Evolutionary conservation across 2,113 vertebrate species (phyloP), one percentile per base, ranked within the genome.

Genomic region (Festucalex cinctus): DNA sequence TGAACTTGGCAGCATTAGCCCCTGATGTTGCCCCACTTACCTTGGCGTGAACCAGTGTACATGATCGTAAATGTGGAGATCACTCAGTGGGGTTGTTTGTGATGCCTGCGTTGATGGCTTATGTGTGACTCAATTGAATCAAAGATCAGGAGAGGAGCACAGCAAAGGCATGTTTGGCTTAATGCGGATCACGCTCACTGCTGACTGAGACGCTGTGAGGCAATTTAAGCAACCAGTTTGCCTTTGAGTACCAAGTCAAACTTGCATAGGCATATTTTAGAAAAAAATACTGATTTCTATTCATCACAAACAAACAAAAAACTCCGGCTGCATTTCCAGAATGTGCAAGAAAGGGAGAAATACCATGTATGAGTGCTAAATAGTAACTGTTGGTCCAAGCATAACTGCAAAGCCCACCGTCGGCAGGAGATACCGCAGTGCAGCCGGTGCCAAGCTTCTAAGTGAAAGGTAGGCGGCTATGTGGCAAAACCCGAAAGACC

Each of bases 1-100:
- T 74, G 80, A 89, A 88, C 84, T 78, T 63, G 37, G 20, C 67
- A 66, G 70, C 73, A 63, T 70, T 69, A 53, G 67, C 62, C 46
- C 63, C 74, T 78, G 66, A 86, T 69, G 71, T 81, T 88, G 81
- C 54, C 81, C 88, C 79, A 89, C 76, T 87, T 88, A 76, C 79
- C 58, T 67, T 3, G 22, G 13, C 22, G 60, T 62, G 22, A 80
- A 68, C 49, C 75, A 68, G 54, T 69, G 6, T 36, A 36, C 49
- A 37, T 63, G 66, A 22, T 16, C 65, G 69, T 57, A 56, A 68
- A 62, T 9, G 41, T 37, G 35, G 63, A 66, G 41, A 67, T 79
- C 63, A 24, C 70, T 72, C 59, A 61, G 61, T 44, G 3, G 63
- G 35, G 51, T 24, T 13, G 22, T 65, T 65, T 43, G 35, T 39